Base-by-base conservation (phyloP, 2,888 invertebrate genomes). In the Thysanoteuthis rhombus region DNA sequence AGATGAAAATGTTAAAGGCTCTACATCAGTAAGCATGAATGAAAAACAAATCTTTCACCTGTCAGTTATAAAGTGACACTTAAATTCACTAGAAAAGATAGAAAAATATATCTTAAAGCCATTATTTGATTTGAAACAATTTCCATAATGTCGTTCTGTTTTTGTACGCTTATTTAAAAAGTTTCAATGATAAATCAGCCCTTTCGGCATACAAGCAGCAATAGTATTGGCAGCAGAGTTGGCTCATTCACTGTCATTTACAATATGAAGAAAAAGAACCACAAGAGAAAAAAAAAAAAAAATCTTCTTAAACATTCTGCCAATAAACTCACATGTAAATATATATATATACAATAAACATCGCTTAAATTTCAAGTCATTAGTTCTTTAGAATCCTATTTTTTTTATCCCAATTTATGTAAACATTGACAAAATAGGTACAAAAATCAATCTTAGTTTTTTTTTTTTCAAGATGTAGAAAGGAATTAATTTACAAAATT, bases 31-130 rank as follows among this genome's bases (percentile, higher is more conserved):
- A 52, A 25, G 28, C 52, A 52, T 52, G 52, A 52, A 52, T 45
- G 52, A 52, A 25, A 25, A 52, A 25, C 4, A 25, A 52, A 52
- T 52, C 25, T 16, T 75, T 75, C n/a, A 75, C 12, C 75, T 16
- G 75, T 58, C 58, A 75, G 5, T n/a, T 75, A 75, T 36, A n/a
- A 75, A 75, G 19, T n/a, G n/a, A 75, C 75, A 25, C 47, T 47
- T 25, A 75, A 75, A 75, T 12, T 10, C n/a, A n/a, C n/a, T n/a
- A 75, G 36, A 36, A 75, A 36, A n/a, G 36, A n/a, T 75, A 75
- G 75, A 75, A 75, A 75, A 75, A 75, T n/a, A 75, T 75, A n/a
- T 75, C 75, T 75, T 75, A 75, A 75, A 75, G 75, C 75, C 75
- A n/a, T 75, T 75, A 75, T 75, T 75, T 75, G 75, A 16, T 75